A percentile compares a stretch with the other conserved stretches of the same genome.
Evolutionary conservation across 2,888 invertebrate species (phyloP).

Genomic region (Amphiduros pacificus): DNA sequence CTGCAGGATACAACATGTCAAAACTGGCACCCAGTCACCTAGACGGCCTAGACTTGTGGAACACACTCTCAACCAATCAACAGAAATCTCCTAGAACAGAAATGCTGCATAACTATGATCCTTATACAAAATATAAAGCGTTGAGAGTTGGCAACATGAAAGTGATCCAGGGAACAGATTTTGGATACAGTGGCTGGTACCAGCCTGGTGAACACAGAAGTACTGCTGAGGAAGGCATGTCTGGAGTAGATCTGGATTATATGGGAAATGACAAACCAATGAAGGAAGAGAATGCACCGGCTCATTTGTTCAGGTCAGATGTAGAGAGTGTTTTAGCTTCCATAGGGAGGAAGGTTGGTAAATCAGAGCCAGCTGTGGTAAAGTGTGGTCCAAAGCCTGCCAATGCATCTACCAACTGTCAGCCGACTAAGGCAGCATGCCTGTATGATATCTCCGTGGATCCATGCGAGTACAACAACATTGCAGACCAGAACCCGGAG

Average conservation of each 20-base stretch:
- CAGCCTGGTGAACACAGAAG: slow-evolving; percentile 17
- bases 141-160: slow-evolving; percentile 51
- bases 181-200: slow-evolving; percentile 26
- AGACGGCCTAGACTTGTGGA: slow-evolving; percentile 81
- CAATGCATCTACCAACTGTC: slow-evolving; percentile 64
- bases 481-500: slow-evolving; percentile 35
- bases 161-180: slow-evolving; percentile 37
- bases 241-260: neutral
- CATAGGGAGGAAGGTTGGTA: neutral
- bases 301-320: neutral
- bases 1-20: slow-evolving; percentile 65
- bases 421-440: slow-evolving; percentile 72
- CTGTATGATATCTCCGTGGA: slow-evolving; percentile 79
- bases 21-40: slow-evolving; percentile 34
- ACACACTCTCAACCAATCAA: slow-evolving; percentile 67
- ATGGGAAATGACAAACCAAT: neutral
- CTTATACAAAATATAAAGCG: slow-evolving; percentile 33
- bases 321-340: neutral
- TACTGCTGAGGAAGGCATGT: too few relatives aligned
- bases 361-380: slow-evolving; percentile 33
- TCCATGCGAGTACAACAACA: slow-evolving; percentile 82
- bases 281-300: neutral
- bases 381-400: slow-evolving; percentile 48
- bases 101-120: slow-evolving; percentile 49
- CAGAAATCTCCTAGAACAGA: slow-evolving; percentile 10